phyloP scores from a whole-genome alignment of 2,797 vertebrate genomes.

The Sebastes cheni region DNA sequence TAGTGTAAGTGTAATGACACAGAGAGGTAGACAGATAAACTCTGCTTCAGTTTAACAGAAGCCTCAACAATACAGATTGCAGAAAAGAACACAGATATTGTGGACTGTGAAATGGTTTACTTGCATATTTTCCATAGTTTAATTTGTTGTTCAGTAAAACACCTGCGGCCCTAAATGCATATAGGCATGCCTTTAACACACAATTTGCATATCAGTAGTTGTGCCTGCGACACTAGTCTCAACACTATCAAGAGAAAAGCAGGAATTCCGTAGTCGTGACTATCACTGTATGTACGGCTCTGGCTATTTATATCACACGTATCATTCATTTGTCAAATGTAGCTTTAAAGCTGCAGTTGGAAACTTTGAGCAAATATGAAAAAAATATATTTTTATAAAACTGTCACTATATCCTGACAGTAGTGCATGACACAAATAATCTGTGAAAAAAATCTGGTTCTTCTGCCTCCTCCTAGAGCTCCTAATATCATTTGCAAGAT shows the following conservation, averaged over 20 bases:
- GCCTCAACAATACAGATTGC: slow-evolving; percentile 2
- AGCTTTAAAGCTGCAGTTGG: background rate
- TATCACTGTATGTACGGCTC: background rate
- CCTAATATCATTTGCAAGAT: background rate
- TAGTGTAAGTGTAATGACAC: slow-evolving; percentile 49
- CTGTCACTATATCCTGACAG: too few relatives aligned
- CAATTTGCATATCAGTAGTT: background rate
- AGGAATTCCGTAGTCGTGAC: background rate
- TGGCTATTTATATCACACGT: background rate
- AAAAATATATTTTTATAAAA: too few relatives aligned
- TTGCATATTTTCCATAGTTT: background rate
- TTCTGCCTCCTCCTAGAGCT: rapidly evolving
- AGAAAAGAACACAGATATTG: background rate
- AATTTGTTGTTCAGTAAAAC: background rate
- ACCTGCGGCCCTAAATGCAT: background rate
- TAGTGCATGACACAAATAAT: too few relatives aligned
- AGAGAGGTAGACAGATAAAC: slow-evolving; percentile 40
- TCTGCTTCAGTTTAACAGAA: slow-evolving; percentile 37
- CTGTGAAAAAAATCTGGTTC: too few relatives aligned
- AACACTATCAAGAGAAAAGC: background rate
- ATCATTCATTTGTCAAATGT: background rate
- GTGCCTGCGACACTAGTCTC: background rate
- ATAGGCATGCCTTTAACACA: background rate
- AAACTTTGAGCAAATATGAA: too few relatives aligned
- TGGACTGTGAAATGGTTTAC: background rate